Evolutionary conservation across 1,140 invertebrate species (phyloP).

Genomic region (Dendroctonus valens): DNA sequence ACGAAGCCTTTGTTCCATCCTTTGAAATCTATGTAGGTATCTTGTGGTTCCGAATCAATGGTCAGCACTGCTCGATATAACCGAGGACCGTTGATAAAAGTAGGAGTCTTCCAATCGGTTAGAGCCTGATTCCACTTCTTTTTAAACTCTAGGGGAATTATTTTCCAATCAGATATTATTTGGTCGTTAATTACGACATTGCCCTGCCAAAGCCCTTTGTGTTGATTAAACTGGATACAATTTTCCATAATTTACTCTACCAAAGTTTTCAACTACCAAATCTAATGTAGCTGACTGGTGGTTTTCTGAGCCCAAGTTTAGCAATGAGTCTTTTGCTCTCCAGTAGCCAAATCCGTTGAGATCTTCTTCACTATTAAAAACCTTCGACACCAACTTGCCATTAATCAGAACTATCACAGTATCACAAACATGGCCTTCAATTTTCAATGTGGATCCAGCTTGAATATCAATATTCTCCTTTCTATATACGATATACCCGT

Average conservation of each 20-base stretch:
- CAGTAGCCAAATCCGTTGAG: constrained; percentile 54
- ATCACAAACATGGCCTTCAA: constrained; percentile 55
- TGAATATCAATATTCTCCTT: constrained; percentile 44
- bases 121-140: constrained; percentile 46
- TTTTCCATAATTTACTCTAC: constrained; percentile 58
- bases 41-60: constrained; percentile 24
- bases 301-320: constrained; percentile 33
- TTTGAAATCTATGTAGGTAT: constrained; percentile 51
- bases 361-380: constrained; percentile 43
- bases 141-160: constrained; percentile 57
- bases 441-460: constrained; percentile 44
- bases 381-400: constrained; percentile 48
- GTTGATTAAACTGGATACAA: constrained; percentile 51
- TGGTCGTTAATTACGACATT: constrained; percentile 51
- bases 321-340: constrained; percentile 47
- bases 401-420: constrained; percentile 56
- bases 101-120: constrained; percentile 26
- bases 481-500: constrained; percentile 59
- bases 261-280: constrained; percentile 62
- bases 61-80: constrained; percentile 44
- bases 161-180: constrained; percentile 51
- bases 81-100: constrained; percentile 39
- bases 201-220: constrained; percentile 56
- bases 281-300: constrained; percentile 50
- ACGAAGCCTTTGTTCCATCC: constrained; percentile 59